phyloP scores from a whole-genome alignment of 2,113 vertebrate species.

The Hypanus sabinus region DNA sequence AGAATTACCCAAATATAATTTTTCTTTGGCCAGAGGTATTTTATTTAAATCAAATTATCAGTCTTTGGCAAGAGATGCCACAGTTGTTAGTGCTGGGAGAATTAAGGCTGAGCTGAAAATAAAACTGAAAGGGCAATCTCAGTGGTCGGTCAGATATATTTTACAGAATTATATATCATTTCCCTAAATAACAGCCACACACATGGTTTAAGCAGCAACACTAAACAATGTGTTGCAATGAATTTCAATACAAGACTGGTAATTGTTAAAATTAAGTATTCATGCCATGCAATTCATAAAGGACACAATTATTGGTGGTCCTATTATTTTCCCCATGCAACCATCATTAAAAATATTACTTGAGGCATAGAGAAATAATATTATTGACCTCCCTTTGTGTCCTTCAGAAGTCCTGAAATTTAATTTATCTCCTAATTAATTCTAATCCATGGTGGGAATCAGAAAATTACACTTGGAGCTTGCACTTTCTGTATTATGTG shows the following conservation, averaged over 20 bases:
- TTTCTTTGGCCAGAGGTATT: background rate
- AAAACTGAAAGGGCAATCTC: background rate
- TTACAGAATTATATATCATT: background rate
- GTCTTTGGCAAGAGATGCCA: background rate
- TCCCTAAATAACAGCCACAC: too few relatives aligned
- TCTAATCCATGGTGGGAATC: background rate
- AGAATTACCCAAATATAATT: background rate
- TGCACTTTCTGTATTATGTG: background rate
- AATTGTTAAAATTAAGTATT: conserved; percentile 25
- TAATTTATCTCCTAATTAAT: conserved; percentile 28
- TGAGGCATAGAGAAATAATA: conserved; percentile 11
- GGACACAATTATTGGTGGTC: conserved; percentile 2
- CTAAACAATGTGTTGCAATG: background rate
- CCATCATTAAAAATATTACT: conserved; percentile 23
- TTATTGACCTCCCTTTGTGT: background rate
- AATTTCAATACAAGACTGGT: background rate
- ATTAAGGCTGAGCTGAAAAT: background rate
- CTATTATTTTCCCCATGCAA: background rate
- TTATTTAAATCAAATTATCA: background rate
- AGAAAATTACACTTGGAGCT: background rate
- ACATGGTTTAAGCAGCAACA: background rate
- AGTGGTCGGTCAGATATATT: background rate
- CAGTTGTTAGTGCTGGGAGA: background rate
- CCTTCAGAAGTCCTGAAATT: conserved; percentile 4
- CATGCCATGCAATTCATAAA: background rate